Conservation (phyloP, 2,888 invertebrate species). For the Chouioia cunea region DNA sequence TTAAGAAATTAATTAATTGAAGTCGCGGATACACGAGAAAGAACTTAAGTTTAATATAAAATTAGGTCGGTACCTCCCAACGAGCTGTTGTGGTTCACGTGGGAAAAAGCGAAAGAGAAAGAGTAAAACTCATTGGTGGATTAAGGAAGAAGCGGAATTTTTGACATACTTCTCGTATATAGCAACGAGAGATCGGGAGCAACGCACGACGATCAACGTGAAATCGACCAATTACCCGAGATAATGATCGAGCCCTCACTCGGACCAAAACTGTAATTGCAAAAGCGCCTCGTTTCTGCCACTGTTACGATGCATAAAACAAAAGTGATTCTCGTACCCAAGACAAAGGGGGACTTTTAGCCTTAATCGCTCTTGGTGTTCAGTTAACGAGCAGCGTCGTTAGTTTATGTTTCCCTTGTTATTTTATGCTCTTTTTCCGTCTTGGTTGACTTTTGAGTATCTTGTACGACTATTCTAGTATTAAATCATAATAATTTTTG, state of each 20-base stretch:
- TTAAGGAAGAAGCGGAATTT: slow-evolving; percentile 59
- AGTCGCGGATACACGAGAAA: background rate
- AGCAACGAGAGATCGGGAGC: slow-evolving; percentile 21
- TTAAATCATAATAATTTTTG: too few relatives aligned
- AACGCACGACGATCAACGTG: slow-evolving; percentile 27
- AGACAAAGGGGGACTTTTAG: slow-evolving; percentile 7
- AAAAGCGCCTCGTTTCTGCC: background rate
- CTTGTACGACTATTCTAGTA: too few relatives aligned
- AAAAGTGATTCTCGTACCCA: slow-evolving; percentile 4
- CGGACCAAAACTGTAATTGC: background rate
- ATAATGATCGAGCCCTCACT: background rate
- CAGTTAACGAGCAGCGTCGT: slow-evolving; percentile 8
- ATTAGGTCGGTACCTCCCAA: slow-evolving; percentile 32
- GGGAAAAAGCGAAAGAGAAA: slow-evolving; percentile 29
- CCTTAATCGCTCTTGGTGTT: slow-evolving; percentile 12
- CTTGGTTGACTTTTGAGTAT: too few relatives aligned
- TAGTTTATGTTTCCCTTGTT: background rate
- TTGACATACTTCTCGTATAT: slow-evolving; percentile 67
- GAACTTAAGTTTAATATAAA: slow-evolving; percentile 7
- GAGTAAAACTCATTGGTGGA: slow-evolving; percentile 42
- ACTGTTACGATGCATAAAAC: slow-evolving; percentile 21
- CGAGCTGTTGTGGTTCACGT: background rate
- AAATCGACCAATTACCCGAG: slow-evolving; percentile 38
- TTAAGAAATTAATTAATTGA: slow-evolving; percentile 18
- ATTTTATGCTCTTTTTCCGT: background rate